Evolutionary conservation across 1,140 invertebrate genomes (phyloP), one percentile per base, ranked within the genome.

Genomic region (Anastrepha obliqua): DNA sequence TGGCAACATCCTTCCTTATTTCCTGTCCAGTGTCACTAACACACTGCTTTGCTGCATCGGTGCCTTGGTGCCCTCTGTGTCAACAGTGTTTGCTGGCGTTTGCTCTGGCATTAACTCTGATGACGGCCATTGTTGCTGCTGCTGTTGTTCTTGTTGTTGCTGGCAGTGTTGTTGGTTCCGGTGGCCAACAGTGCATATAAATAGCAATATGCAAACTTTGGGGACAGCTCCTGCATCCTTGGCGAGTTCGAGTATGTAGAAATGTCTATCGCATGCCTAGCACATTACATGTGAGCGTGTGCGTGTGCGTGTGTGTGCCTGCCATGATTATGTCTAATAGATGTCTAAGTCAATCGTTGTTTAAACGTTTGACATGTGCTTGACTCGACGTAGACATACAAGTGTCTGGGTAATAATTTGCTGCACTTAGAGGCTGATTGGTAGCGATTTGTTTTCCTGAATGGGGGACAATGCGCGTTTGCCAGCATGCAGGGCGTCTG

Each of bases 311-410:
- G 44, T 70, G 17, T 29, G 11, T 55, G 51, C 42, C 58, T 62
- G 89, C 89, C 91, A 91, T 91, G 91, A 92, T 92, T 92, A 92
- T 91, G 91, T 92, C 91, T 91, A 92, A 92, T 92, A 92, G 91
- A 91, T 92, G 91, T 92, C 91, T 89, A 90, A 92, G 90, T 92
- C 91, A 91, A 92, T 92, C 90, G 90, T 90, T 91, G 91, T 91
- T 90, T 89, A 89, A 90, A 87, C 90, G 89, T 89, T 90, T 92
- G 91, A 92, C 91, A 91, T 90, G 88, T 89, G 86, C 89, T 88
- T 88, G 87, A 88, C 88, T 89, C 86, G 70, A 85, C 85, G 85
- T 58, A 86, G 51, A 62, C 74, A 55, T 47, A 81, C 74, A 81
- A 81, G 74, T 81, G 74, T 17, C 74, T 51, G 74, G 51, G 74